Evolutionary conservation across 2,888 invertebrate species (phyloP).

Genomic region (Archips crataeganus): DNA sequence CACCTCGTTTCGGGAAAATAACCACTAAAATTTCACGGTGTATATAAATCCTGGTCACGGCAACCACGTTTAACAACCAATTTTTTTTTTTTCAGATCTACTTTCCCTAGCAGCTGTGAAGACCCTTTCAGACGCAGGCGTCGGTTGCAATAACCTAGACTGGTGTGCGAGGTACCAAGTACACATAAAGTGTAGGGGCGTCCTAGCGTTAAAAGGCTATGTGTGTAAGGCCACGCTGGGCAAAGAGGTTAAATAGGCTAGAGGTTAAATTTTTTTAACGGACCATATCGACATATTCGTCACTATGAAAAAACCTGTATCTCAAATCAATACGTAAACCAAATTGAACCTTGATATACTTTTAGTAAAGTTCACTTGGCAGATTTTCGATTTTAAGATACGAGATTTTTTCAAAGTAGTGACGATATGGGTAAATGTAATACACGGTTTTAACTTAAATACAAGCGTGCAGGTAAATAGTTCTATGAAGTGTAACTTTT

Average conservation of each 20-base stretch:
- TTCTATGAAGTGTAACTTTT: background rate
- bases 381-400: too few relatives aligned
- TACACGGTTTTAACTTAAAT: background rate
- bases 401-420: too few relatives aligned
- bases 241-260: conserved; percentile 46
- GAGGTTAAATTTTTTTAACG: background rate
- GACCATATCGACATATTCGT: conserved; percentile 1
- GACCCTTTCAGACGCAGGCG: conserved; percentile 81
- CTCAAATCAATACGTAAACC: too few relatives aligned
- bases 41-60: conserved; percentile 3
- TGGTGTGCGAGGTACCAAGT: conserved; percentile 96
- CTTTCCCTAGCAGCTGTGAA: conserved; percentile 81
- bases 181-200: conserved; percentile 96
- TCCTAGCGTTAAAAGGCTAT: conserved; percentile 96
- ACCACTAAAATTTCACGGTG: too few relatives aligned
- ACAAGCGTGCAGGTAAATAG: conserved; percentile 3
- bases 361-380: too few relatives aligned
- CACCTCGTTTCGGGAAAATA: too few relatives aligned
- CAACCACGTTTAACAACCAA: background rate
- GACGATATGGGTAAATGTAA: conserved; percentile 5
- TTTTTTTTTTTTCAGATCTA: conserved; percentile 65
- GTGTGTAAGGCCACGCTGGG: conserved; percentile 83
- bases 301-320: too few relatives aligned
- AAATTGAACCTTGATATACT: too few relatives aligned
- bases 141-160: conserved; percentile 81